A percentile compares a stretch with the other conserved stretches of the same genome.
Conservation (phyloP, 1,140 invertebrate species). For the Hermetia illucens region DNA sequence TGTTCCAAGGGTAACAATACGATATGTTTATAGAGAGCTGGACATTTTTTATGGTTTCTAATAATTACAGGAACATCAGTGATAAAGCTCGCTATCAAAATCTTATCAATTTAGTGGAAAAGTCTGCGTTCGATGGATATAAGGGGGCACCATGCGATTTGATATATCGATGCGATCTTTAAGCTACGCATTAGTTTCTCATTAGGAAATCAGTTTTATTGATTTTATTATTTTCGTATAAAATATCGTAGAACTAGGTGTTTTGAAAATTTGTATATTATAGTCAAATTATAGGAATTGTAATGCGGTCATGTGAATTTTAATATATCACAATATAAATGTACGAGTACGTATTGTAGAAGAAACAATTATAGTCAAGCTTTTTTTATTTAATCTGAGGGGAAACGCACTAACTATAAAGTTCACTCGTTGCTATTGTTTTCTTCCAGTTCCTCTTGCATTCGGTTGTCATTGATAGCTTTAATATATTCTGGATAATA, state of each 20-base stretch:
- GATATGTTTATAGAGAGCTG: neutral
- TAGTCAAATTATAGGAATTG: no score
- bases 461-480: conserved; percentile 21
- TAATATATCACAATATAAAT: neutral
- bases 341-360: no score
- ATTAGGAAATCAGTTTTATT: conserved; percentile 1
- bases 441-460: no score
- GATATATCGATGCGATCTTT: conserved; percentile 8
- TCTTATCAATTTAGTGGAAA: conserved; percentile 19
- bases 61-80: neutral
- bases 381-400: no score
- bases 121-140: conserved; percentile 22
- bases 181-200: neutral
- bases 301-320: neutral
- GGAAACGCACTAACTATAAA: no score
- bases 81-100: conserved; percentile 18
- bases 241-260: neutral
- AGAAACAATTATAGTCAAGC: no score
- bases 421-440: no score
- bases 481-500: conserved; percentile 59
- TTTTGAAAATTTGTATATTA: no score
- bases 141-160: conserved; percentile 20
- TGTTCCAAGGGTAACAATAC: conserved; percentile 46
- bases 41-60: neutral
- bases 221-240: neutral